Evolutionary conservation across 2,113 vertebrate species (phyloP).

Genomic region (Melierax canorus): DNA sequence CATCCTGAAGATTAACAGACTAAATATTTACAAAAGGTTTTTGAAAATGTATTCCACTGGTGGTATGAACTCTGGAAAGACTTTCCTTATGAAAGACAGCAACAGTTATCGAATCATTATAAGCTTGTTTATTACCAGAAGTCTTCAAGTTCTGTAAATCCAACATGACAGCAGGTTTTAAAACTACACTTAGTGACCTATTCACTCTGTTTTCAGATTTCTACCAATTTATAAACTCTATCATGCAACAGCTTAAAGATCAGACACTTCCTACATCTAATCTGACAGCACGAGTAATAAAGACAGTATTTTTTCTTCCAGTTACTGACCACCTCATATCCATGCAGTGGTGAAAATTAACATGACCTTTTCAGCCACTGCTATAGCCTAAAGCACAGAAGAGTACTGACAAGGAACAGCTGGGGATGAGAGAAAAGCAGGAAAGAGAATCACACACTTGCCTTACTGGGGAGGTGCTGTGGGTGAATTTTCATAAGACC

Average conservation of each 20-base stretch:
- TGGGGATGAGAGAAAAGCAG: not conserved
- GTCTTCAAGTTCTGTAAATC: slow-evolving; percentile 10
- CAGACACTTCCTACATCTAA: not conserved
- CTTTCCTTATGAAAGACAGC: not conserved
- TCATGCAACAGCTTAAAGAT: not conserved
- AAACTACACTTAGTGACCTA: slow-evolving; percentile 21
- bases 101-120: slow-evolving; percentile 19
- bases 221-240: not conserved
- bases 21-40: not conserved
- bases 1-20: not conserved
- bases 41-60: not conserved
- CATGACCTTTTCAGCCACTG: not conserved
- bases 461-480: not conserved
- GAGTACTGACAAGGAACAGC: not conserved
- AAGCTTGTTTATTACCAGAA: slow-evolving; percentile 16
- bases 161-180: slow-evolving; percentile 21
- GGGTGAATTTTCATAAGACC: not conserved
- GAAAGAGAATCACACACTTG: not conserved
- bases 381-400: not conserved
- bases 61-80: not conserved
- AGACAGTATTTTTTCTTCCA: not conserved
- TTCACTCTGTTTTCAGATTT: not conserved
- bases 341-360: not conserved
- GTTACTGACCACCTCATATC: not conserved
- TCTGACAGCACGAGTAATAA: slow-evolving; percentile 15